A percentile compares a stretch with the other conserved stretches of the same genome.
These are phyloP conservation scores for Protaetia brevitarsis DNA, from an alignment of 1,140 invertebrate species.

Conservation along the genomic window DNA sequence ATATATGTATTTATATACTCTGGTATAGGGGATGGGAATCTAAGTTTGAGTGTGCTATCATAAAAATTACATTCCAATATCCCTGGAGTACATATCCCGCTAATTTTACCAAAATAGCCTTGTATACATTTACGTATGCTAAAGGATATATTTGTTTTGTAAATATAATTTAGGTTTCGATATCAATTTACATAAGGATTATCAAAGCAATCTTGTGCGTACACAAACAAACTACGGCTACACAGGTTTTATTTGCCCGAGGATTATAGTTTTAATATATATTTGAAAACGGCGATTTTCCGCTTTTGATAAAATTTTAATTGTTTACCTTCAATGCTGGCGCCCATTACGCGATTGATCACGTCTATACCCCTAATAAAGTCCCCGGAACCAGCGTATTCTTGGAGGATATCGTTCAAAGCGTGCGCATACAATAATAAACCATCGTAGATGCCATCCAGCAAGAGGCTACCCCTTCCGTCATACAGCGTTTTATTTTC, in stretches of 20 bases:
- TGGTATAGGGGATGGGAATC: too few species aligned
- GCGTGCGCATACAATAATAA: conserved; percentile 90
- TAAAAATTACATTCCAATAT: too few species aligned
- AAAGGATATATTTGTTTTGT: background rate
- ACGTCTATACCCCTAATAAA: conserved; percentile 62
- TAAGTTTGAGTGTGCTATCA: too few species aligned
- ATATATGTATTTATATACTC: too few species aligned
- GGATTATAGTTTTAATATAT: too few species aligned
- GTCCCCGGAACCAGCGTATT: conserved; percentile 27
- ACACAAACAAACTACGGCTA: conserved; percentile 1
- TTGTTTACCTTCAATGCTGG: conserved; percentile 74
- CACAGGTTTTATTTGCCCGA: too few species aligned
- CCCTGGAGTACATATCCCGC: background rate
- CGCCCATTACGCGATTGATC: conserved; percentile 84
- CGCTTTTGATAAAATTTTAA: too few species aligned
- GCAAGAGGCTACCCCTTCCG: conserved; percentile 36
- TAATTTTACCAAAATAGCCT: background rate
- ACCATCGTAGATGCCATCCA: conserved; percentile 86
- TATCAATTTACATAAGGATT: background rate
- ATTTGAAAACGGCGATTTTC: too few species aligned
- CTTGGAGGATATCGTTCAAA: conserved; percentile 76
- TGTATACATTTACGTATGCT: background rate
- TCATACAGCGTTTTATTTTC: conserved; percentile 19
- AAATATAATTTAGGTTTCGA: conserved; percentile 7
- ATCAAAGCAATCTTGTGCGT: background rate